phyloP scores from a whole-genome alignment of 2,888 invertebrate genomes.

The Agonopterix arenella region DNA sequence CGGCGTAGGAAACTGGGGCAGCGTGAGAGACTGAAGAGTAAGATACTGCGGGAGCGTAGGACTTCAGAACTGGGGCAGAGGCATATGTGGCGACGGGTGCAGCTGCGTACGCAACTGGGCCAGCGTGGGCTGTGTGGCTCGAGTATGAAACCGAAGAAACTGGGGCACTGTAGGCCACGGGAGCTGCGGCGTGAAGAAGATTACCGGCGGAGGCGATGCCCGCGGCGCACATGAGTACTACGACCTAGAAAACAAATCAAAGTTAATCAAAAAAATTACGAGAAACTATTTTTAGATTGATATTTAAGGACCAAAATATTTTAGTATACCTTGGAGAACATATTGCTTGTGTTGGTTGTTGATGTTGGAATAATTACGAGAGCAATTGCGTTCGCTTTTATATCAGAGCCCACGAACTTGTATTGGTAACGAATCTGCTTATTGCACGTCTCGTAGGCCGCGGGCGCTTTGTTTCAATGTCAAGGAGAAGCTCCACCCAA shows the following conservation, averaged over 20 bases:
- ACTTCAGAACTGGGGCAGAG: slow-evolving; percentile 46
- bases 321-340: slow-evolving; percentile 61
- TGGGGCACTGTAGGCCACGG: slow-evolving; percentile 69
- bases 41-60: slow-evolving; percentile 17
- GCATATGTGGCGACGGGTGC: slow-evolving; percentile 26
- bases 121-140: slow-evolving; percentile 17
- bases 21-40: slow-evolving; percentile 18
- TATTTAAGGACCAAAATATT: not conserved
- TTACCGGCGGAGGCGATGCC: slow-evolving; percentile 79
- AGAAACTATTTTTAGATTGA: too few relatives aligned
- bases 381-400: slow-evolving; percentile 62
- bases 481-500: slow-evolving; percentile 45
- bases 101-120: slow-evolving; percentile 23
- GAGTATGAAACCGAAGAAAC: slow-evolving; percentile 41
- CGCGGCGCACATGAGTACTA: slow-evolving; percentile 76
- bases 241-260: slow-evolving; percentile 41
- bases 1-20: slow-evolving; percentile 49
- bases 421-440: slow-evolving; percentile 39
- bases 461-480: slow-evolving; percentile 56
- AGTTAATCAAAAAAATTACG: not conserved
- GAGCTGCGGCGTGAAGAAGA: slow-evolving; percentile 56
- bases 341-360: slow-evolving; percentile 56
- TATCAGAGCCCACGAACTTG: slow-evolving; percentile 52
- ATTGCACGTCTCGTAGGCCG: slow-evolving; percentile 26
- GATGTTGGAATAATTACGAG: slow-evolving; percentile 56